Evolutionary conservation across 2,888 invertebrate species (phyloP), one percentile per base, ranked within the genome.

Genomic region (Chorisops tibialis): DNA sequence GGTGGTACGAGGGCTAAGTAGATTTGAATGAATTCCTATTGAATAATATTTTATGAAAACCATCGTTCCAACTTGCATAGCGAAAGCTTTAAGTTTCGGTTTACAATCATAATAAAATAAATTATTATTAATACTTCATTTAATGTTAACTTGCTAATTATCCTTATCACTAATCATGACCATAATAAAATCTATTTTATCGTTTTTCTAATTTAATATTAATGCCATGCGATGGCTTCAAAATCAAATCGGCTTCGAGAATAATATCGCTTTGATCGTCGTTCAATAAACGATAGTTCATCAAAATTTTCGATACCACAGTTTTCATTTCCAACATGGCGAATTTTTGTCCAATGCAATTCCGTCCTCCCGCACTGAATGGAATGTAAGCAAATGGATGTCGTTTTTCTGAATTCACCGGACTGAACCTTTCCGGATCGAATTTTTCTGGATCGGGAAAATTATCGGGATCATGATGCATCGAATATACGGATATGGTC

Each of bases 381-480:
- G 83, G 83, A 24, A 83, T 79, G 69, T 82, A 83, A 1, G 82
- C 78, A 68, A 83, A 83, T 69, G 82, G 83, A 67, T 83, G 83
- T 49, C 83, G 79, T 67, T 81, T 81, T 1, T 81, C 81, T 3
- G 80, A 79, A 41, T 78, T 79, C 70, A 82, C 82, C 1, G 82
- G 82, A 22, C 82, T 70, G 78, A 83, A 83, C 69, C 83, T 82
- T 69, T 83, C 83, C 1, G 83, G 83, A 66, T 83, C 76, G 71
- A 81, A 83, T 67, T 74, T 75, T 14, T 80, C 78, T 1, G 83
- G 81, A 66, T 83, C 79, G 18, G 81, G 79, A 63, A 81, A 83
- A 65, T 79, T 76, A 52, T 80, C 72, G 0, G 76, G 72, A 48
- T 77, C 74, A 56, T 82, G 77, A 68, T 83, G 83, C 62, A 83